phyloP scores from a whole-genome alignment of 2,113 vertebrate genomes.

The Cynocephalus volans region DNA sequence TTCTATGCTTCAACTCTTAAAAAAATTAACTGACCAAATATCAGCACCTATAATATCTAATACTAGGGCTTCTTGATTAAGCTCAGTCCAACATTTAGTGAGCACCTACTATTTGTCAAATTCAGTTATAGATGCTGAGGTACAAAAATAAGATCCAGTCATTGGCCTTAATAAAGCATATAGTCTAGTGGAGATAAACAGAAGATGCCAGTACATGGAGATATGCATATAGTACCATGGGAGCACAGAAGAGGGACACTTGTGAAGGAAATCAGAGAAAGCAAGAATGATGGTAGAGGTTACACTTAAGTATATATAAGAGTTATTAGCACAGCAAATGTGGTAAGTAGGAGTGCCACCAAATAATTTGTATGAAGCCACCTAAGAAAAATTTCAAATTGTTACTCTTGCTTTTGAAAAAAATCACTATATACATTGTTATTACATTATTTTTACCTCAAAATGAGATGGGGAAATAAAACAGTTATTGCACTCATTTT shows the following conservation, averaged over 20 bases:
- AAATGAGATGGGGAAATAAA: constrained; percentile 31
- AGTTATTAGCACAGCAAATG: constrained; percentile 6
- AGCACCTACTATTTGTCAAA: constrained; percentile 24
- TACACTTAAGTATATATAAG: background rate
- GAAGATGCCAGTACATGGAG: background rate
- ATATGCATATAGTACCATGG: background rate
- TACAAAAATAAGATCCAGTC: constrained; percentile 41
- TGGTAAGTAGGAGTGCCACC: background rate
- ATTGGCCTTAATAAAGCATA: background rate
- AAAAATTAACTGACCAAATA: constrained; percentile 31
- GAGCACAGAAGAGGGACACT: background rate
- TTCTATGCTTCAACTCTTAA: constrained; percentile 14
- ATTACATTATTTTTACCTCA: background rate
- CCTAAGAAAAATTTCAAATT: constrained; percentile 30
- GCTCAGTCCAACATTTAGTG: background rate
- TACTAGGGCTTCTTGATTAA: background rate
- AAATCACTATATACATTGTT: background rate
- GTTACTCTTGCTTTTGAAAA: constrained; percentile 7
- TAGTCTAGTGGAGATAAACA: background rate
- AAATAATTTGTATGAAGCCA: constrained; percentile 12
- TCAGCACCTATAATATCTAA: background rate
- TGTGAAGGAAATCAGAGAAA: background rate
- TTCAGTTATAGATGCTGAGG: background rate
- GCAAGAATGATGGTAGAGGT: background rate
- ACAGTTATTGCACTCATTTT: background rate